Base-by-base conservation (phyloP, 2,113 vertebrate species). In the Rhegmatorhina hoffmannsi region DNA sequence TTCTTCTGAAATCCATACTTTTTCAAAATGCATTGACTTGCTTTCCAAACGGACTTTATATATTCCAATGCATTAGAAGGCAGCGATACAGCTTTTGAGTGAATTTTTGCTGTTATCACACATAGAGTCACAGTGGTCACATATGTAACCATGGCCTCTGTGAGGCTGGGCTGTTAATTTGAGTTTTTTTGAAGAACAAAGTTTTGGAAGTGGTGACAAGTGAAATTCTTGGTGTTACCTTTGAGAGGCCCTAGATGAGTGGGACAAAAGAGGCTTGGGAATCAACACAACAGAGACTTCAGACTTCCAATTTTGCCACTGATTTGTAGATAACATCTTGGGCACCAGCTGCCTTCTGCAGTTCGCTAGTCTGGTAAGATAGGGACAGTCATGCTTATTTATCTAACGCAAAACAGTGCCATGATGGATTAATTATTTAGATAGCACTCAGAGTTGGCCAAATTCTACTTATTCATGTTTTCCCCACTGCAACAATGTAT, bases 381-480 rank as follows among this genome's bases (percentile, higher is more conserved):
- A 74, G 87, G 72, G 87, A 73, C 38, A 79, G 63, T 82, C 82
- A 46, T 16, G 46, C 38, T 91, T 82, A 86, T 92, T 88, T 91
- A 85, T 92, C 83, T 84, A 87, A 74, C 59, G 58, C 62, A 70
- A 89, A 96, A 72, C 33, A 79, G 68, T 33, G 59, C 82, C 21
- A 4, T 90, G 93, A 94, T 68, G 84, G 92, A 93, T 92, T 94
- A 76, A 91, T 88, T 92, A 88, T 95, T 92, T 93, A 70, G 73
- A 62, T 26, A 87, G 84, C 73, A 63, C 87, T 82, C 15, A 1
- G 31, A 19, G 79, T 40, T 77, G 62, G 34, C 92, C 87, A 95
- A 95, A 94, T 81, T 90, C 76, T 91, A 82, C 87, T 94, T 96
- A 92, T 90, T 97, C 33, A 73, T 78, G 78, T 91, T 94, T 96